Evolutionary conservation across 2,113 vertebrate species (phyloP).

Genomic region (Patagioenas fasciata): DNA sequence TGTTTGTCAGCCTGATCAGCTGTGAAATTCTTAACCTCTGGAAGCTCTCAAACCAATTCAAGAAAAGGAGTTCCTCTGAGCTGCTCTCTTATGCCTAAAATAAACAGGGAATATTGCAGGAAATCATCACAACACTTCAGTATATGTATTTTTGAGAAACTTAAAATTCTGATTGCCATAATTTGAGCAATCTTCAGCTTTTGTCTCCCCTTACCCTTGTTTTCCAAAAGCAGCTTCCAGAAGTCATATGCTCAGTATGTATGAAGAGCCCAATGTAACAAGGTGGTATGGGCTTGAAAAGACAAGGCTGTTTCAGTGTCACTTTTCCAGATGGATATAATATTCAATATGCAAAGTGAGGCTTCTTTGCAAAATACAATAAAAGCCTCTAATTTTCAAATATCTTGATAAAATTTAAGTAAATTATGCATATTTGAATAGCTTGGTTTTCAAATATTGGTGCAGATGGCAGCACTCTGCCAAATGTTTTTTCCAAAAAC

Average conservation of each 20-base stretch:
- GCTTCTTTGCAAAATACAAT: background rate
- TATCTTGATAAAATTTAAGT: slow-evolving; percentile 17
- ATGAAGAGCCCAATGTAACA: background rate
- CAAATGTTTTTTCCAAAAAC: slow-evolving; percentile 31
- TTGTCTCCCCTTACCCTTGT: background rate
- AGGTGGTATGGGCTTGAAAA: background rate
- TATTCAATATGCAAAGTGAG: background rate
- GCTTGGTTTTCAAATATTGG: slow-evolving; percentile 32
- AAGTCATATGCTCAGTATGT: background rate
- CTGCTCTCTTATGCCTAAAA: background rate
- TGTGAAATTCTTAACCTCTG: background rate
- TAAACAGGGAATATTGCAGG: background rate
- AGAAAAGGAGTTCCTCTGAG: background rate
- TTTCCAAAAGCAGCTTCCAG: background rate
- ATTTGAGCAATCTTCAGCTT: background rate
- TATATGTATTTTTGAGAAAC: background rate
- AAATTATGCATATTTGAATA: slow-evolving; percentile 9
- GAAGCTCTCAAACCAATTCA: background rate
- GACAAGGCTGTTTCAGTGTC: background rate
- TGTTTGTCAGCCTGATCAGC: background rate
- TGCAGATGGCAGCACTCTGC: slow-evolving; percentile 48
- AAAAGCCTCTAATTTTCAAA: slow-evolving; percentile 29
- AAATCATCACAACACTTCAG: background rate
- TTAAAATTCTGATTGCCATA: background rate
- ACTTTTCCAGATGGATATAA: slow-evolving; percentile 30